Evolutionary conservation across 1,140 invertebrate genomes (phyloP).

Genomic region (Magallana gigas): DNA sequence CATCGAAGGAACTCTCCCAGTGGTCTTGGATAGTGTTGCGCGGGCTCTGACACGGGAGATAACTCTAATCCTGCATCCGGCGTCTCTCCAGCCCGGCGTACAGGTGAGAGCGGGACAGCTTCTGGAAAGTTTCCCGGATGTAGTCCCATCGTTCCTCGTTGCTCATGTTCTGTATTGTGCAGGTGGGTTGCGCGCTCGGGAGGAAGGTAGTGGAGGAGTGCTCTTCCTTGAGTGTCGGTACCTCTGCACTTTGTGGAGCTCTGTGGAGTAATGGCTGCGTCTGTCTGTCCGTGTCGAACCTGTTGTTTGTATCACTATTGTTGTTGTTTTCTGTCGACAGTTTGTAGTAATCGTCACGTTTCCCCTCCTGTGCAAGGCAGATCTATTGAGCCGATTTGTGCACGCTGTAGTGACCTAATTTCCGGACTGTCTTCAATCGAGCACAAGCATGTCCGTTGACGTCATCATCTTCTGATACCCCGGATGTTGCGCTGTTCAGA

Average conservation of each 20-base stretch:
- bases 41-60: not conserved
- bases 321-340: not conserved
- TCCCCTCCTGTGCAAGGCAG: not conserved
- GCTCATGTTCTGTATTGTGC: conserved; percentile 6
- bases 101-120: not conserved
- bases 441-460: not conserved
- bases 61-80: not conserved
- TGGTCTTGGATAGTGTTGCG: not conserved
- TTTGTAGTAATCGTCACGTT: not conserved
- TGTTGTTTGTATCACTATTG: not conserved
- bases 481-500: not conserved
- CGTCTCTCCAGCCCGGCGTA: not conserved
- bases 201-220: not conserved
- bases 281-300: not conserved
- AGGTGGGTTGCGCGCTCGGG: not conserved
- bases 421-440: not conserved
- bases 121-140: conserved; percentile 12
- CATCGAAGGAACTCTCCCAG: not conserved
- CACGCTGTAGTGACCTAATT: conserved; percentile 19
- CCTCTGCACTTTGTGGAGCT: not conserved
- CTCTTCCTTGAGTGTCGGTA: not conserved
- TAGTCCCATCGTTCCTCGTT: conserved; percentile 12
- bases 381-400: not conserved
- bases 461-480: not conserved
- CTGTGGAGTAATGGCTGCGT: not conserved